Evolutionary conservation across 1,140 invertebrate genomes (phyloP).

Genomic region (Trichonephila clavata): DNA sequence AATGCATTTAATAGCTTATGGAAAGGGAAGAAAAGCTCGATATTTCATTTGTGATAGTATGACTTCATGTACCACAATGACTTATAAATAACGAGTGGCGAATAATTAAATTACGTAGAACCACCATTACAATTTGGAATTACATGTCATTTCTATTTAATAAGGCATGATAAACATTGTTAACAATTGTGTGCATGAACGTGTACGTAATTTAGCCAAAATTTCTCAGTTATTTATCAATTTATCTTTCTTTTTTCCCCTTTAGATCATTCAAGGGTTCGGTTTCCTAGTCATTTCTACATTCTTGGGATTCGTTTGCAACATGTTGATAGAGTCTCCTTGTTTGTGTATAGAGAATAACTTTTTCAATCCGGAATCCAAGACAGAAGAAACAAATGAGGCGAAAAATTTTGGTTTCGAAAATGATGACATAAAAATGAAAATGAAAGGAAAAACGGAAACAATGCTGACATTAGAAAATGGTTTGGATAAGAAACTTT

Average conservation of each 20-base stretch:
- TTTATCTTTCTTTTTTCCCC: not conserved
- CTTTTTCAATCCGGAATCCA: not conserved
- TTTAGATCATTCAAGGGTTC: slow-evolving; percentile 15
- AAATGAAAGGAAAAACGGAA: not conserved
- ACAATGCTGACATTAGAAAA: not conserved
- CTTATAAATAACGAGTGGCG: no score
- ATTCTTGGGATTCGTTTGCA: not conserved
- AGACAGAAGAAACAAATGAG: not conserved
- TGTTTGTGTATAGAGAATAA: slow-evolving; percentile 1
- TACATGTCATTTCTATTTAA: no score
- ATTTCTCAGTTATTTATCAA: no score
- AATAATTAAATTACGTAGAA: no score
- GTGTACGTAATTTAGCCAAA: no score
- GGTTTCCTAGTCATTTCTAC: slow-evolving; percentile 1
- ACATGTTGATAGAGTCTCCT: slow-evolving; percentile 15
- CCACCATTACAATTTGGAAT: no score
- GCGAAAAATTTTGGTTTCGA: not conserved
- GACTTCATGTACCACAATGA: no score
- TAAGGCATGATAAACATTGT: no score
- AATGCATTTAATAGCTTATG: no score
- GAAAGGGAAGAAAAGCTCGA: no score
- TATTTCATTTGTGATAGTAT: no score
- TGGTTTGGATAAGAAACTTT: not conserved
- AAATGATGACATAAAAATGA: not conserved
- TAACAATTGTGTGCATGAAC: no score